Base-by-base conservation (phyloP, 2,888 invertebrate species). In the Synergus japonicus region DNA sequence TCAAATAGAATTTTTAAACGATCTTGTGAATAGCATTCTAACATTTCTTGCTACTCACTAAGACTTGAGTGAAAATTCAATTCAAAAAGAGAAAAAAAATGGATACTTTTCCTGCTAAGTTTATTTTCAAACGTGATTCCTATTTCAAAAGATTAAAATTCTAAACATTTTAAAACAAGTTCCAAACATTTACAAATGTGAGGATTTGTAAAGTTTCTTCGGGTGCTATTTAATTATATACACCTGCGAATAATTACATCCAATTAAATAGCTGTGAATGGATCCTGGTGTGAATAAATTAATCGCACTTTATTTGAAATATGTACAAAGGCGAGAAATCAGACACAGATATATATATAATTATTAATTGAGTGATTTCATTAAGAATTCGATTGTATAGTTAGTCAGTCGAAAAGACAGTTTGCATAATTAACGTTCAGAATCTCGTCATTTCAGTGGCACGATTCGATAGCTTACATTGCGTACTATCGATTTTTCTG, bases 1-100 rank as follows among this genome's bases (percentile, higher is more conserved):
- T 73, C 54, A 73, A 73, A 73, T 18, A 37, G 73, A 73, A 73
- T 73, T 73, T 54, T 29, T 54, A 73, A 54, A 37, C 37, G 7
- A 15, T 41, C 37, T 49, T 37, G 37, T 49, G 54, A 73, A 73
- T 73, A 37, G 54, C 49, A 37, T 73, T 73, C 73, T 37, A 54
- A 73, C 37, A 13, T 73, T 73, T 73, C 37, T 22, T 73, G 29
- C 10, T 18, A 18, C 15, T 46, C 15, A 13, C 10, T 41, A 29
- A 49, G 22, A 22, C 5, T 7, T 5, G 9, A 49, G 13, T 18
- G 15, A 73, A 37, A 73, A 37, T 49, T 49, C 9, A 29, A 73
- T 54, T n/a, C 9, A 2, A 5, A 7, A 49, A 49, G 49, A 54
- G 13, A 54, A 49, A 54, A 49, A 49, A 46, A 49, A 37, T 37